These are phyloP conservation scores for Enteromius trimaculatus DNA, from an alignment of 2,797 vertebrate genomes.

Conservation along the genomic window DNA sequence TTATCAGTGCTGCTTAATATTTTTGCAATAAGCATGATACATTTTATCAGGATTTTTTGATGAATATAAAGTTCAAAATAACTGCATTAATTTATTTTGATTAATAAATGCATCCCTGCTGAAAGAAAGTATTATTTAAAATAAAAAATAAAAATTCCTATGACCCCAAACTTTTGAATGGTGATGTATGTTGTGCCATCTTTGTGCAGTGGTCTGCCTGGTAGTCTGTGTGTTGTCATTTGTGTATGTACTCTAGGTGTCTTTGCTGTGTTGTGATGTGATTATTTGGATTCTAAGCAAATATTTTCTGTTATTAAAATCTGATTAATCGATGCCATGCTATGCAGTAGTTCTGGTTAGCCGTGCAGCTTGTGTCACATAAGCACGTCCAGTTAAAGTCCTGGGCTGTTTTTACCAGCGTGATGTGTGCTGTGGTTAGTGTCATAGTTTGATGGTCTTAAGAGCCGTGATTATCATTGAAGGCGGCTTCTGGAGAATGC, in stretches of 20 bases:
- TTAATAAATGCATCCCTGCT: neutral
- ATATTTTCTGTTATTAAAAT: neutral
- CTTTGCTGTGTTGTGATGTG: constrained; percentile 10
- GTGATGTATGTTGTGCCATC: constrained; percentile 10
- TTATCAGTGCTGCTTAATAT: neutral
- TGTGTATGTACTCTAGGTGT: neutral
- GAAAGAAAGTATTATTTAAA: no score
- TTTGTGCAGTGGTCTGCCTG: neutral
- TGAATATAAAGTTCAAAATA: neutral
- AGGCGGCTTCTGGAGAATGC: constrained; percentile 71
- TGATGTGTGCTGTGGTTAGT: constrained; percentile 27
- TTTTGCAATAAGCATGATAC: neutral
- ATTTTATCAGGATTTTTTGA: neutral
- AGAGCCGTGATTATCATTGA: constrained; percentile 64
- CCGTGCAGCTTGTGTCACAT: neutral
- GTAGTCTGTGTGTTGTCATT: neutral
- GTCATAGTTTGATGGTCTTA: constrained; percentile 49
- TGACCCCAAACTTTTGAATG: neutral
- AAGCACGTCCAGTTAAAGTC: neutral
- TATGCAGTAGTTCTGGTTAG: constrained; percentile 5
- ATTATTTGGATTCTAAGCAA: constrained; percentile 11
- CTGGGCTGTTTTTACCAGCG: constrained; percentile 1
- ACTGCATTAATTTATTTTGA: neutral
- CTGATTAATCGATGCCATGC: neutral
- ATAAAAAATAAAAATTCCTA: neutral